phyloP scores from a whole-genome alignment of 2,797 vertebrate species.

The Cynopterus sphinx region DNA sequence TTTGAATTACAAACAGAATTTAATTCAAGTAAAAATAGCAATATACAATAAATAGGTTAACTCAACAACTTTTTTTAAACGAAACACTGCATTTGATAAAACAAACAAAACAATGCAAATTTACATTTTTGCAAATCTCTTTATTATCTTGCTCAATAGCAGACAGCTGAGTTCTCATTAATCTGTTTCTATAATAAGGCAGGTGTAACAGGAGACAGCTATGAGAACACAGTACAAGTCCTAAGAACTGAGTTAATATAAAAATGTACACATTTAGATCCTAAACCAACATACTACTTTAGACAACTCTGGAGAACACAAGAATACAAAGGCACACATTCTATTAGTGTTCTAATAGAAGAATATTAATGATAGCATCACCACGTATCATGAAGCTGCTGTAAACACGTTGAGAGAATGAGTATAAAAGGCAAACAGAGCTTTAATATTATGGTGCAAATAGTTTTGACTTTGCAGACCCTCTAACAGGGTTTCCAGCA shows the following conservation, averaged over 20 bases:
- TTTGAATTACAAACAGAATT: slow-evolving; percentile 25
- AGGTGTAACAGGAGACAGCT: neutral
- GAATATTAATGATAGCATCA: neutral
- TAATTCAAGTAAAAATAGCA: neutral
- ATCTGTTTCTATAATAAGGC: neutral
- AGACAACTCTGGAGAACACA: neutral
- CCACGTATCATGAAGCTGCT: neutral
- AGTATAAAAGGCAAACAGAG: neutral
- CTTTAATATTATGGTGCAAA: neutral
- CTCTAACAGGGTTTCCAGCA: neutral
- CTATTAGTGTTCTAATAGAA: neutral
- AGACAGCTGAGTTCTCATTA: neutral
- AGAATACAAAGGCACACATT: neutral
- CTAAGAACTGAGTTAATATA: neutral
- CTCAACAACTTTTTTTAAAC: neutral
- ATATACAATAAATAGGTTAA: neutral
- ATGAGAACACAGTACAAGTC: neutral
- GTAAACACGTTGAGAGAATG: neutral
- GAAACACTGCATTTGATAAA: neutral
- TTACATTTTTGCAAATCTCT: neutral
- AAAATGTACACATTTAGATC: neutral
- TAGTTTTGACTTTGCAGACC: neutral
- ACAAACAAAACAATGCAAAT: neutral
- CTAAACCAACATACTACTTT: neutral
- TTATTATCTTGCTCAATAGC: neutral